A percentile compares a stretch with the other conserved stretches of the same genome.
phyloP scores from a whole-genome alignment of 2,113 vertebrate genomes.

The Oncorhynchus keta region DNA sequence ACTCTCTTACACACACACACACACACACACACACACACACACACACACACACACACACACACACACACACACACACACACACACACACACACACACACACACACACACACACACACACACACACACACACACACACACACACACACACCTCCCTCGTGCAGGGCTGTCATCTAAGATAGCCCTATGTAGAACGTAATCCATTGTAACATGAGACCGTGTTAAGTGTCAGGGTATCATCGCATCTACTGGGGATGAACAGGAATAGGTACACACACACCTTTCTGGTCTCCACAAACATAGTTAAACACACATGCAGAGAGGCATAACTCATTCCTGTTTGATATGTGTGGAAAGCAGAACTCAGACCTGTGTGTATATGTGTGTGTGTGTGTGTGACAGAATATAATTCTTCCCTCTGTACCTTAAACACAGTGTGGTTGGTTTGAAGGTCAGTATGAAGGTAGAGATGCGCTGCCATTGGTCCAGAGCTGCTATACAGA shows the following conservation, averaged over 20 bases:
- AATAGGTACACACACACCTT: no score
- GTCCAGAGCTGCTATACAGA: not conserved
- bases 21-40: not conserved
- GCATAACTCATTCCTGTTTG: no score
- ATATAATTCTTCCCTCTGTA: not conserved
- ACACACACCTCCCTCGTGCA: not conserved
- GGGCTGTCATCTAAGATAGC: no score
- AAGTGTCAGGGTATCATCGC: no score
- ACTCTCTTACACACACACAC: no score
- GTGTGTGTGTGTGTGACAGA: constrained; percentile 11
- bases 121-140: constrained; percentile 8
- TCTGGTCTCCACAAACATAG: no score
- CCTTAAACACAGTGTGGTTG: not conserved
- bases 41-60: constrained; percentile 5
- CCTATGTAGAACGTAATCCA: no score
- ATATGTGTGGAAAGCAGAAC: no score
- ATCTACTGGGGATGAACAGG: no score
- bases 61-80: no score
- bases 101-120: constrained; percentile 5
- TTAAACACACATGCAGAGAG: not conserved
- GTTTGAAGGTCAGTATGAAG: not conserved
- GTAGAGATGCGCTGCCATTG: not conserved
- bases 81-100: not conserved
- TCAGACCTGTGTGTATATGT: not conserved
- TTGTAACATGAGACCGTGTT: no score